phyloP scores from a whole-genome alignment of 2,888 invertebrate species.

The Cantharis lateralis region DNA sequence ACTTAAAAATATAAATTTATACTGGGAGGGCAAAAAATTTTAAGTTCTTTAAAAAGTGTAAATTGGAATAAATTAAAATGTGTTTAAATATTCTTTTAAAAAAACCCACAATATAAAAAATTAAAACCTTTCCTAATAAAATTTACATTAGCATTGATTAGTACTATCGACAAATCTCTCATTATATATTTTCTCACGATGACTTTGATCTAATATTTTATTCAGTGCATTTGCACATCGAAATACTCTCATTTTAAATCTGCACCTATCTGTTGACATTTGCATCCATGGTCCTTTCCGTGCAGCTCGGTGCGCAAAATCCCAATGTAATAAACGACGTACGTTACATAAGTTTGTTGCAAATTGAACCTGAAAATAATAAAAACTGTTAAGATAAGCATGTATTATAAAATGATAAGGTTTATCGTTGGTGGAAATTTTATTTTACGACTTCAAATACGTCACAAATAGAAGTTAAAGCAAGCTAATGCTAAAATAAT shows the following conservation, averaged over 20 bases:
- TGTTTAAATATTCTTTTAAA: neutral
- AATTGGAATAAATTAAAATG: neutral
- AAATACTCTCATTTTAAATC: constrained; percentile 57
- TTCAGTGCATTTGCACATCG: constrained; percentile 45
- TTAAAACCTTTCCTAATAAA: neutral
- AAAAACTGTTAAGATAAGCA: neutral
- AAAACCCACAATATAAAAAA: neutral
- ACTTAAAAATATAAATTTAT: neutral
- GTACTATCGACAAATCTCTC: constrained; percentile 45
- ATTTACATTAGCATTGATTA: neutral
- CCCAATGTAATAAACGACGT: constrained; percentile 61
- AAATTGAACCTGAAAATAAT: constrained; percentile 58
- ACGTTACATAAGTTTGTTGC: constrained; percentile 52
- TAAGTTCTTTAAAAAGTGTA: neutral
- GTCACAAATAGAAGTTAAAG: neutral
- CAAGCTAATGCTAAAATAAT: neutral
- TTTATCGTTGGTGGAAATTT: neutral
- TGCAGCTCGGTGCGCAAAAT: constrained; percentile 60
- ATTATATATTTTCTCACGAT: constrained; percentile 52
- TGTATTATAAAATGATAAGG: neutral
- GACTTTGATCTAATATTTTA: constrained; percentile 47
- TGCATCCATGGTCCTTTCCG: constrained; percentile 64
- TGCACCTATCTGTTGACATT: constrained; percentile 58
- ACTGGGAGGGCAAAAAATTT: neutral
- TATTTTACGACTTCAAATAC: neutral